Conservation (phyloP, 2,797 vertebrate species). For the Todus mexicanus region DNA sequence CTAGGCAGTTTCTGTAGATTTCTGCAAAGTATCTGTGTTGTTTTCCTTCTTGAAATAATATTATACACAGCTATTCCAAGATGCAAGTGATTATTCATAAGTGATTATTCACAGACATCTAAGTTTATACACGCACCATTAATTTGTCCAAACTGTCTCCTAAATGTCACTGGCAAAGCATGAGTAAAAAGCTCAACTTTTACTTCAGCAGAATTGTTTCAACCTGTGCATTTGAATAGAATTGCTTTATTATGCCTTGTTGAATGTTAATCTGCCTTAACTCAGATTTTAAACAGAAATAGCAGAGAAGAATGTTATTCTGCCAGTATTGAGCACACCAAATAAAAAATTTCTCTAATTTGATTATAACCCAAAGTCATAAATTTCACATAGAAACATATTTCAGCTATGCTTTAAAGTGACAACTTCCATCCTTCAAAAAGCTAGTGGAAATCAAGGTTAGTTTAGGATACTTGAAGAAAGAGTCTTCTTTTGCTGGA, state of each 20-base stretch:
- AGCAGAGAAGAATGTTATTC: not conserved
- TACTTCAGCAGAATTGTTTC: not conserved
- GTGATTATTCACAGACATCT: not conserved
- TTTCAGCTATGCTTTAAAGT: not conserved
- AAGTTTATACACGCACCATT: not conserved
- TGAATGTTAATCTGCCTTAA: not conserved
- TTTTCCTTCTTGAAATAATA: not conserved
- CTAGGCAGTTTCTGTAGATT: not conserved
- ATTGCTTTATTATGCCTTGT: not conserved
- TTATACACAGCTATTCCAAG: not conserved
- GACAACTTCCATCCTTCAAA: not conserved
- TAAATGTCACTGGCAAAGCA: not conserved
- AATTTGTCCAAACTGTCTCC: not conserved
- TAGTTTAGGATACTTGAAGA: not conserved
- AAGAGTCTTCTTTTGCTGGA: not conserved
- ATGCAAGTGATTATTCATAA: not conserved
- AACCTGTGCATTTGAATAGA: not conserved
- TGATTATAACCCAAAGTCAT: not conserved
- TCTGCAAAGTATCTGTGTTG: not conserved
- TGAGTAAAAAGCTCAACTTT: not conserved
- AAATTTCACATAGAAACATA: not conserved
- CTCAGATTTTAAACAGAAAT: not conserved
- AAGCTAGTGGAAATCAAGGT: not conserved
- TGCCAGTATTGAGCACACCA: not conserved
- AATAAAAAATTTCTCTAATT: not conserved